These are phyloP conservation scores for Oreonectes daqikongensis DNA, from an alignment of 2,797 vertebrate genomes.

Conservation along the genomic window DNA sequence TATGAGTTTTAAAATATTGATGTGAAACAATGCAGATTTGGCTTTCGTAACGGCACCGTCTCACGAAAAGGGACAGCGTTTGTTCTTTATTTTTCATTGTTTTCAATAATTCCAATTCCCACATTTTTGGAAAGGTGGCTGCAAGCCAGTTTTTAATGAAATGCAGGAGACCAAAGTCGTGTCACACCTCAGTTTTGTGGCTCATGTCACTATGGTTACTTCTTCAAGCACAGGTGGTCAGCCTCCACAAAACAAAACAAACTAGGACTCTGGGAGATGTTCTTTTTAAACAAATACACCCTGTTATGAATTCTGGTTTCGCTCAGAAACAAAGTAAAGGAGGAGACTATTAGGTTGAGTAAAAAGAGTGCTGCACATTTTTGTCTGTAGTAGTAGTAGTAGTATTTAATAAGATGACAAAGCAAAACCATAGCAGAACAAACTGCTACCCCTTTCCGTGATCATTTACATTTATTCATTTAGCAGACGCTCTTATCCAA, in stretches of 20 bases:
- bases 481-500: no score
- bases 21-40: slow-evolving; percentile 8
- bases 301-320: slow-evolving; percentile 9
- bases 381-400: no score
- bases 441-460: background rate
- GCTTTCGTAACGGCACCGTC: background rate
- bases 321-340: background rate
- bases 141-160: slow-evolving; percentile 47
- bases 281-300: background rate
- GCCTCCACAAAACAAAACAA: slow-evolving; percentile 42
- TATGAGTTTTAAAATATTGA: slow-evolving; percentile 25
- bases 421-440: background rate
- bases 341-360: background rate
- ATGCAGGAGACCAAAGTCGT: slow-evolving; percentile 43
- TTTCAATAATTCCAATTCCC: slow-evolving; percentile 45
- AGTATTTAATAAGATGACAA: slow-evolving; percentile 49
- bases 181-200: slow-evolving; percentile 42
- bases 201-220: slow-evolving; percentile 38
- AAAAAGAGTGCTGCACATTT: background rate
- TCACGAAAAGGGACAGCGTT: slow-evolving; percentile 30
- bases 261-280: background rate
- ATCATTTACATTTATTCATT: background rate
- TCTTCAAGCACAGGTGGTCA: slow-evolving; percentile 39
- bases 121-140: slow-evolving; percentile 19
- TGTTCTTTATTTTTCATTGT: slow-evolving; percentile 39